Evolutionary conservation across 2,888 invertebrate genomes (phyloP).

Genomic region (Fragum sueziense): DNA sequence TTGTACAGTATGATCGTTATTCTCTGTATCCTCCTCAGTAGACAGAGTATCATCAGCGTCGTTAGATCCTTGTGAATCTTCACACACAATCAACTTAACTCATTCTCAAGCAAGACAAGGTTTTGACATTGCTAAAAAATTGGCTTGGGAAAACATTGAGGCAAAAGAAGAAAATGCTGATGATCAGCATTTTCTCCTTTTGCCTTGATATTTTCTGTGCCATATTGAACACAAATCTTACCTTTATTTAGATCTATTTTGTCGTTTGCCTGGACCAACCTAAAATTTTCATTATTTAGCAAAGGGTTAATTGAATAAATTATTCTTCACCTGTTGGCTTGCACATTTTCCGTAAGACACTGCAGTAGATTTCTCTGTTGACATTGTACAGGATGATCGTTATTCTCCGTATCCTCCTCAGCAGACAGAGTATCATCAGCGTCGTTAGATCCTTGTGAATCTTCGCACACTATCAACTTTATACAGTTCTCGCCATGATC

Average conservation of each 20-base stretch:
- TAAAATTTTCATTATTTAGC: too few relatives aligned
- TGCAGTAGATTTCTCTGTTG: slow-evolving; percentile 21
- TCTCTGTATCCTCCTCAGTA: slow-evolving; percentile 23
- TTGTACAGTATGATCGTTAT: not conserved
- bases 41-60: slow-evolving; percentile 36
- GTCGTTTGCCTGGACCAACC: too few relatives aligned
- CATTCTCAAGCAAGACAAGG: too few relatives aligned
- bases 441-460: slow-evolving; percentile 46
- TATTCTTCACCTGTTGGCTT: not conserved
- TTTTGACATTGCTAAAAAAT: too few relatives aligned
- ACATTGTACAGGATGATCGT: not conserved
- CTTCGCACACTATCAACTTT: slow-evolving; percentile 60
- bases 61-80: slow-evolving; percentile 49
- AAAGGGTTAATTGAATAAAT: too few relatives aligned
- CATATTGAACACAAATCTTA: too few relatives aligned
- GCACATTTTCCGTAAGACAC: slow-evolving; percentile 15
- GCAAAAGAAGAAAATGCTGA: too few relatives aligned
- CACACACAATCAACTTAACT: slow-evolving; percentile 60
- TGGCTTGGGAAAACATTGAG: too few relatives aligned
- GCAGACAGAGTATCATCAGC: slow-evolving; percentile 33
- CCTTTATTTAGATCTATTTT: too few relatives aligned
- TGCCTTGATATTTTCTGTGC: too few relatives aligned
- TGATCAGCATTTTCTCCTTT: too few relatives aligned
- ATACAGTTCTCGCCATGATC: slow-evolving; percentile 56
- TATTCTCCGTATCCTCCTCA: slow-evolving; percentile 21